Conservation (phyloP, 2,888 invertebrate species). For the Eurytoma californica region DNA sequence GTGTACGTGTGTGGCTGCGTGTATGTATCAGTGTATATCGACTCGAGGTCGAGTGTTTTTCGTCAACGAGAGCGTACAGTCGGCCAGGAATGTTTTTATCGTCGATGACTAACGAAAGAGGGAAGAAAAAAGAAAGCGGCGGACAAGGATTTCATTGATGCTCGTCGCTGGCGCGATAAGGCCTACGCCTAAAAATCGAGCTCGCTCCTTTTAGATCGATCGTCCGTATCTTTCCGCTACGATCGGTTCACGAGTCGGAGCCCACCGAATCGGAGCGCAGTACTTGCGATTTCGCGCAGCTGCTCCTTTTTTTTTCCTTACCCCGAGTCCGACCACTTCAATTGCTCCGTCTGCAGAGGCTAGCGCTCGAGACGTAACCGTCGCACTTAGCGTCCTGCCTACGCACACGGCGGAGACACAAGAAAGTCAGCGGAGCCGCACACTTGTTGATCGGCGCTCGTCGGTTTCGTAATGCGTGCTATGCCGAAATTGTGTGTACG, state of each 20-base stretch:
- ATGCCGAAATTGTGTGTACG: conserved; percentile 24
- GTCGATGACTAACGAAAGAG: conserved; percentile 16
- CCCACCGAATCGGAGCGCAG: too few relatives aligned
- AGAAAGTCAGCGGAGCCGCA: conserved; percentile 34
- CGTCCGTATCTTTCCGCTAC: too few relatives aligned
- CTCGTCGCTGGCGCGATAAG: too few relatives aligned
- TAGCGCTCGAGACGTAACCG: background rate
- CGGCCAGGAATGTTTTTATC: background rate
- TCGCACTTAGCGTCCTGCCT: background rate
- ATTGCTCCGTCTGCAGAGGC: background rate
- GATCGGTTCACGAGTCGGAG: too few relatives aligned
- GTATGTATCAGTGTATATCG: too few relatives aligned
- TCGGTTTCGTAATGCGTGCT: conserved; percentile 27
- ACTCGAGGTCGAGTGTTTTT: background rate
- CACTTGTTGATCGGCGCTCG: conserved; percentile 50
- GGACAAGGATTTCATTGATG: conserved; percentile 29
- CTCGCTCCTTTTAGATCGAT: too few relatives aligned
- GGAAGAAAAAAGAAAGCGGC: conserved; percentile 10
- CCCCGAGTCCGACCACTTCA: background rate
- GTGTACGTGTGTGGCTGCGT: too few relatives aligned
- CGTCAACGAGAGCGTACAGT: background rate
- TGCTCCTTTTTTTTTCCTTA: background rate
- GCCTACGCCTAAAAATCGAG: too few relatives aligned
- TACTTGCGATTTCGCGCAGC: too few relatives aligned
- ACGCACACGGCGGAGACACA: background rate